phyloP scores from a whole-genome alignment of 2,797 vertebrate species.

The Rhinella marina region DNA sequence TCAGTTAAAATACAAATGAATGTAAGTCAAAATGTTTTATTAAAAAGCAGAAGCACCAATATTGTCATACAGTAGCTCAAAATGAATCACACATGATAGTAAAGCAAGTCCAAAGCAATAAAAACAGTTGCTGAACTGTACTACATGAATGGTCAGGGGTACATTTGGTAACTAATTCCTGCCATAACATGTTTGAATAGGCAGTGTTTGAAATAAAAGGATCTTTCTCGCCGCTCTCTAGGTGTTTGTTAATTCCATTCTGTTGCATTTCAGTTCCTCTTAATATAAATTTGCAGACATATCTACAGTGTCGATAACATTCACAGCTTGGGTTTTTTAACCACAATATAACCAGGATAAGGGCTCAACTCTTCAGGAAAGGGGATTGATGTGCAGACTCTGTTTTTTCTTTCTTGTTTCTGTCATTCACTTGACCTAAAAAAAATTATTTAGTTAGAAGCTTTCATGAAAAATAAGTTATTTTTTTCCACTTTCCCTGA shows the following conservation, averaged over 20 bases:
- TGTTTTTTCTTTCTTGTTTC: not conserved
- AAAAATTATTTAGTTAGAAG: not conserved
- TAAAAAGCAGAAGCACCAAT: not conserved
- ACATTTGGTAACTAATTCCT: not conserved
- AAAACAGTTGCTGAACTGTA: not conserved
- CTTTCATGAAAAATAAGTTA: not conserved
- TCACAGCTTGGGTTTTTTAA: not conserved
- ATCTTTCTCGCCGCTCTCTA: not conserved
- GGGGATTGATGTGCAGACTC: not conserved
- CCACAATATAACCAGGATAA: too few relatives aligned
- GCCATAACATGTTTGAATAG: not conserved
- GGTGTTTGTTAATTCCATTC: not conserved
- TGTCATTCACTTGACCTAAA: conserved; percentile 23
- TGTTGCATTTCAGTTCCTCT: not conserved
- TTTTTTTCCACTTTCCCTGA: not conserved
- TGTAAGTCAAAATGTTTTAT: not conserved
- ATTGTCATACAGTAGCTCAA: not conserved
- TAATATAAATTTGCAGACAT: not conserved
- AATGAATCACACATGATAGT: not conserved
- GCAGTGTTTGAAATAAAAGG: not conserved
- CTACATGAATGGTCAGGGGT: not conserved
- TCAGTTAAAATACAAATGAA: not conserved
- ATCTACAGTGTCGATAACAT: not conserved
- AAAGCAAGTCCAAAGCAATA: not conserved
- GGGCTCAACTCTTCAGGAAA: too few relatives aligned